Base-by-base conservation (phyloP, 2,888 invertebrate species). In the Ethmia dodecea region DNA sequence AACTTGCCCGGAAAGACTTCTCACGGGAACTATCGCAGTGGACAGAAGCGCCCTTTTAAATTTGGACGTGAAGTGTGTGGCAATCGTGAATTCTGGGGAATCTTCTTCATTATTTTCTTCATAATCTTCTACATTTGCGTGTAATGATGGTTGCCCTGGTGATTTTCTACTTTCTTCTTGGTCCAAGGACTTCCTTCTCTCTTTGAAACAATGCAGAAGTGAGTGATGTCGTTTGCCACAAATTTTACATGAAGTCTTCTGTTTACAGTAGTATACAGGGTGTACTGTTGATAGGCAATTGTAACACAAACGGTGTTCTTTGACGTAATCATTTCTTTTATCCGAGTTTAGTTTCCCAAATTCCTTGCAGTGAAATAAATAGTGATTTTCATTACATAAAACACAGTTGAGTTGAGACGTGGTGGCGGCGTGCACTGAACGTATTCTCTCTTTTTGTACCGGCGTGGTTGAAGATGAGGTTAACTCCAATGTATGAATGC, bases 201-300 rank as follows among this genome's bases (percentile, higher is more conserved):
- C 9, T 9, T 20, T 25, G 20, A n/a, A 33, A 26, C 15, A 27
- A 18, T 4, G 38, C 33, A 15, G 30, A 29, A 2, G 33, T 28
- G 13, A 38, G 22, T 15, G 34, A 24, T 16, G 33, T 27, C 8
- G 25, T 18, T 9, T 11, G 14, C 31, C 24, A 28, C 43, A 47
- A 18, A 42, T 35, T 37, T 32, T 35, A 14, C 25, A 25, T 2
- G 25, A n/a, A 9, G 11, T 25, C 10, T n/a, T 2, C 5, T 10
- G 2, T 10, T 3, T 37, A 34, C 43, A 47, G 25, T 18, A 31
- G 9, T 20, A 36, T 4, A 28, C 37, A 30, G 13, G 32, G 15
- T 47, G 47, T 18, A 33, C 37, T 3, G 37, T 37, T 12, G 35
- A 28, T 13, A 43, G 27, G 20, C 43, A 43, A 31, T 43, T 43